These are phyloP conservation scores for Physella acuta DNA, from an alignment of 1,140 invertebrate species.

Conservation along the genomic window DNA sequence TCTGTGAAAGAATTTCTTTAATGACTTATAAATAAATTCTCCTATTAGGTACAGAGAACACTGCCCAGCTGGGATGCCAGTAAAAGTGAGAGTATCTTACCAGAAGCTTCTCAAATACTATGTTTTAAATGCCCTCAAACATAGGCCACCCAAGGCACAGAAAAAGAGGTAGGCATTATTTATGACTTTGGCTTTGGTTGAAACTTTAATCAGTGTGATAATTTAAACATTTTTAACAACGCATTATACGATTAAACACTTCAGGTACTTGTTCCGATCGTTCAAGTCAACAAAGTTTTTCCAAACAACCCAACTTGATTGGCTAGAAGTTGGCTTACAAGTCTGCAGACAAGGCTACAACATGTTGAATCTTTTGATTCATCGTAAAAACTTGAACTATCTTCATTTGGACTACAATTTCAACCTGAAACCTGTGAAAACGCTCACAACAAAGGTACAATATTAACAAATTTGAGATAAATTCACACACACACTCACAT, in stretches of 20 bases:
- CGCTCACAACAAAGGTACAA: conserved; percentile 91
- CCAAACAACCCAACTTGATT: conserved; percentile 98
- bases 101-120: conserved; percentile 98
- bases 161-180: conserved; percentile 79
- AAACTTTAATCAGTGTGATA: not conserved
- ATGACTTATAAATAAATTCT: too few species aligned
- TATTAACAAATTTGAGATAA: too few species aligned
- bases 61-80: conserved; percentile 96
- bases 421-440: conserved; percentile 99
- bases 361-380: conserved; percentile 98
- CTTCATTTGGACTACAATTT: conserved; percentile 99
- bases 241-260: too few species aligned
- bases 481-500: too few species aligned
- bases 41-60: conserved; percentile 73
- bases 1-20: too few species aligned
- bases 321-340: conserved; percentile 96
- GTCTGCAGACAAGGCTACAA: conserved; percentile 99
- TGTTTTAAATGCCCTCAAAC: conserved; percentile 96
- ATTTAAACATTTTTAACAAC: too few species aligned
- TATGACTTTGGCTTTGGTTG: not conserved
- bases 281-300: conserved; percentile 99
- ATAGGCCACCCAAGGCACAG: conserved; percentile 95
- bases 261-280: conserved; percentile 88
- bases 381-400: conserved; percentile 99
- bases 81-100: conserved; percentile 98